A percentile compares a stretch with the other conserved stretches of the same genome.
Conservation (phyloP, 2,888 invertebrate genomes). For the Halictus quadricinctus region DNA sequence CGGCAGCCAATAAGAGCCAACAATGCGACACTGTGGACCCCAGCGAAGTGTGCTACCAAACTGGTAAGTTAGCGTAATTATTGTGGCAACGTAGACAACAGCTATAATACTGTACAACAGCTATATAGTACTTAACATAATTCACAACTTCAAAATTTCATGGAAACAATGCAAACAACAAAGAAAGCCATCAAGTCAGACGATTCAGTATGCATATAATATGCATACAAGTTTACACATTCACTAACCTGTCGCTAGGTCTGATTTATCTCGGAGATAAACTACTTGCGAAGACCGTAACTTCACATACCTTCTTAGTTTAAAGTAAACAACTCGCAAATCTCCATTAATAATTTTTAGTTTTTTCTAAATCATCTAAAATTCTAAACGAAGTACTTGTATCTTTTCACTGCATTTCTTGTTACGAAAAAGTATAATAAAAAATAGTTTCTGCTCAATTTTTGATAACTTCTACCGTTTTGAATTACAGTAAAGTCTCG, state of each 20-base stretch:
- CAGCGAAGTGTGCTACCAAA: constrained; percentile 89
- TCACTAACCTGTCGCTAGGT: background rate
- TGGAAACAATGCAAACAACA: background rate
- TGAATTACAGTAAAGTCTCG: too few relatives aligned
- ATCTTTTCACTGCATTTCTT: background rate
- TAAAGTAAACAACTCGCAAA: background rate
- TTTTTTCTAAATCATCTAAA: background rate
- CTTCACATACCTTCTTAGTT: background rate
- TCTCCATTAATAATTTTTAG: background rate
- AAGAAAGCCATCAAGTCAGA: background rate
- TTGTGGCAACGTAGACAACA: background rate
- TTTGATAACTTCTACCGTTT: background rate
- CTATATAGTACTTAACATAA: background rate
- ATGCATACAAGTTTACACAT: background rate
- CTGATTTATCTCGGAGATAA: background rate
- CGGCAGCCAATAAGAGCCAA: constrained; percentile 87
- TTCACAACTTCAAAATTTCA: background rate
- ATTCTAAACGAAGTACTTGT: background rate
- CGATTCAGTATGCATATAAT: background rate
- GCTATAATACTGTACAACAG: background rate
- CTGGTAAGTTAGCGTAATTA: constrained; percentile 36
- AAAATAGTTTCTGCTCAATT: background rate
- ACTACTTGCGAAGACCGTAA: background rate
- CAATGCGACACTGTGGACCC: constrained; percentile 84
- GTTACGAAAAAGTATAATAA: too few relatives aligned